Conservation (phyloP, 2,113 vertebrate species). For the Trematomus loennbergii region DNA sequence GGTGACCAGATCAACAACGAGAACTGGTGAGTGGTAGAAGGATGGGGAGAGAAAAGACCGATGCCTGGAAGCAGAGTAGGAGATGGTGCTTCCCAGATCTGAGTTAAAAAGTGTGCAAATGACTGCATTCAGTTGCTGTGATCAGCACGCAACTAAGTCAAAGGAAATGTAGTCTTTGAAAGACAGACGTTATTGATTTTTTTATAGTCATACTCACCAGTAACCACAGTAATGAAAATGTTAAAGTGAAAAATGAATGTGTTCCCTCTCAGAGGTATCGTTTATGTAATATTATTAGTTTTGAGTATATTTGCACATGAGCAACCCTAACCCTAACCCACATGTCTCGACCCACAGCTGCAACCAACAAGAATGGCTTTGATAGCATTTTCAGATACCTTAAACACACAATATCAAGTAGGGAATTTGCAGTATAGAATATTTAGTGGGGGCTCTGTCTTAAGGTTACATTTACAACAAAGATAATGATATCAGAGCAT, state of each 20-base stretch:
- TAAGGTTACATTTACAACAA: too few species aligned
- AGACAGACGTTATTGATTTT: neutral
- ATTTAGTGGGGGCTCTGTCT: too few species aligned
- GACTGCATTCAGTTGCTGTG: neutral
- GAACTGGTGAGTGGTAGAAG: conserved; percentile 87
- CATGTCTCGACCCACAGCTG: neutral
- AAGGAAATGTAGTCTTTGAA: neutral
- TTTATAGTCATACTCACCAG: neutral
- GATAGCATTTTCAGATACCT: too few species aligned
- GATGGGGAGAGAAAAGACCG: neutral
- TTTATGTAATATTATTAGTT: neutral
- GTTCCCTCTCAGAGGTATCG: neutral
- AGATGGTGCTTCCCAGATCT: neutral
- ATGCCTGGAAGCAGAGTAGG: neutral
- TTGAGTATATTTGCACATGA: neutral
- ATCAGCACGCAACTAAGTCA: neutral
- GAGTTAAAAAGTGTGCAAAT: neutral
- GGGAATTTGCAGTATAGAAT: too few species aligned
- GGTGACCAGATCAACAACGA: conserved; percentile 98
- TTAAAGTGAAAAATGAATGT: neutral
- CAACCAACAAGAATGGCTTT: neutral
- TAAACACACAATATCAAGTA: too few species aligned
- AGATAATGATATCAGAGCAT: too few species aligned
- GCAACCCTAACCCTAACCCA: neutral
- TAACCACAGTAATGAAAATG: neutral